Base-by-base conservation (phyloP, 2,888 invertebrate species). In the Sphinx pinastri region DNA sequence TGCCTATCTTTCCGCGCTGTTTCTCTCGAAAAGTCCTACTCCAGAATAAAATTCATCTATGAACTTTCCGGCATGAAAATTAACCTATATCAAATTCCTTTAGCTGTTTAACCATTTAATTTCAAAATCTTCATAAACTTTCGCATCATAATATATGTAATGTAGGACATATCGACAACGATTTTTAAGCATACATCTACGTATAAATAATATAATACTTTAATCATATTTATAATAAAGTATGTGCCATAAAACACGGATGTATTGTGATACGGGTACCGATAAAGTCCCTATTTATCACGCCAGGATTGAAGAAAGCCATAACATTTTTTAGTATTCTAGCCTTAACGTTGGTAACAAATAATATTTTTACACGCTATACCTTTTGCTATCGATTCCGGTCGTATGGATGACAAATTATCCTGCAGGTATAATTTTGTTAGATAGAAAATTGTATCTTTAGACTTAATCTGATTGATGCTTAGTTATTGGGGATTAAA, bases 321-420 rank as follows among this genome's bases (percentile, higher is more conserved):
- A 19, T 55, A 55, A 63, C 63, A 63, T 49, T 63, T 63, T n/a
- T 63, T 63, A 19, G 63, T 63, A 63, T 63, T 63, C 63, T 16
- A 47, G 47, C 63, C 49, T 13, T 47, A 63, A 47, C 63, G 63
- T 49, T 47, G 47, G 63, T 63, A 19, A 63, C 63, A 63, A 63
- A 63, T 63, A 63, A 63, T 63, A 19, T 63, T 63, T 63, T 63
- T 63, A 63, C 47, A 49, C 63, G 47, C 49, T 49, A 63, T 63
- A 63, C 63, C 63, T 63, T 60, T 63, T 63, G 19, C 49, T 63
- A 63, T 63, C 63, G 63, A 63, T 63, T 49, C 63, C 49, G 63
- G 63, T 63, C 63, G 63, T 13, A 12, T 19, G 19, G 19, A 63
- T 63, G 63, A 63, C 47, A 63, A 63, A 63, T 63, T 47, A 47